Percentiles rank a stretch among this genome's conserved stretches.
phyloP scores from a whole-genome alignment of 1,140 invertebrate species.

The Babylonia areolata region DNA sequence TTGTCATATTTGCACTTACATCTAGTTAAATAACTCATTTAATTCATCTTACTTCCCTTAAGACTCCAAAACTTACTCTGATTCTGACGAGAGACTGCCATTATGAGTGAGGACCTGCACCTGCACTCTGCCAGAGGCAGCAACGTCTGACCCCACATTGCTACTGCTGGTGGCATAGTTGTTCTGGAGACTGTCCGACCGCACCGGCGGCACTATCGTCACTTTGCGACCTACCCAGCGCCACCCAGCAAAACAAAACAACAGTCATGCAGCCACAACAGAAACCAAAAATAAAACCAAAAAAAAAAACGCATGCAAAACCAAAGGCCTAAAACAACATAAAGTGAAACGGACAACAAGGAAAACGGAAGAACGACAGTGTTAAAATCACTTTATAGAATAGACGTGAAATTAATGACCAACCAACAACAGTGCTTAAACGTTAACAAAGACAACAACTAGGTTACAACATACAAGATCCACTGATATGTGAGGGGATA shows the following conservation, averaged over 20 bases:
- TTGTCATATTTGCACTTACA: no score
- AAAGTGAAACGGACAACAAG: no score
- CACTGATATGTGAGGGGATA: no score
- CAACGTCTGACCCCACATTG: conserved; percentile 38
- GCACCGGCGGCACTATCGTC: conserved; percentile 55
- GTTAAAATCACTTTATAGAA: no score
- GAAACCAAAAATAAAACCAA: conserved; percentile 22
- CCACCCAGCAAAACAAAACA: conserved; percentile 21
- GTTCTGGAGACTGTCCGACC: conserved; percentile 64
- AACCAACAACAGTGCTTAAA: no score
- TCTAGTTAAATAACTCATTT: no score
- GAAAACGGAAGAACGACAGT: no score
- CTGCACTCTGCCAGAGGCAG: conserved; percentile 14
- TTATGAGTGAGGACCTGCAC: conserved; percentile 72
- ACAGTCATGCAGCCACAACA: conserved; percentile 32
- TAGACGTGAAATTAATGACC: no score
- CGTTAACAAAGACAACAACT: no score
- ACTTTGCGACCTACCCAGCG: conserved; percentile 33
- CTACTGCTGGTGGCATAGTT: conserved; percentile 53
- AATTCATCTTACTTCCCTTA: background rate
- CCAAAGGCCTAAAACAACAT: conserved; percentile 6
- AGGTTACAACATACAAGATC: no score
- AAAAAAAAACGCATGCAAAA: conserved; percentile 27
- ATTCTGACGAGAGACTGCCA: conserved; percentile 69
- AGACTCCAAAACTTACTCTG: conserved; percentile 64